These are phyloP conservation scores for Nothocercus nigrocapillus DNA, from an alignment of 2,113 vertebrate species.

Conservation along the genomic window DNA sequence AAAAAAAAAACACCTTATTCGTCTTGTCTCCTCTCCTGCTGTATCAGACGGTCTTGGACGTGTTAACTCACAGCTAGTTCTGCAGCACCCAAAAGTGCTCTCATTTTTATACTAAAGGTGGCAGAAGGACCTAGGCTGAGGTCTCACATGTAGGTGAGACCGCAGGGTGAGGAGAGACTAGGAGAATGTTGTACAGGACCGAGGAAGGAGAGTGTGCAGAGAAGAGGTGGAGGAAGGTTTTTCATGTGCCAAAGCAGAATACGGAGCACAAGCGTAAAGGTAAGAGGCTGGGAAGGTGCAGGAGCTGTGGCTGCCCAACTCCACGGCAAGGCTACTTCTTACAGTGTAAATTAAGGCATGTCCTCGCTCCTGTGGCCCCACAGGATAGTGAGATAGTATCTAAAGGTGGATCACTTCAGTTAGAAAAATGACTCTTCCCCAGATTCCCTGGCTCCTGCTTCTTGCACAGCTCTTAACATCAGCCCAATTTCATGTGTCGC, in stretches of 20 bases:
- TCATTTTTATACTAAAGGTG: neutral
- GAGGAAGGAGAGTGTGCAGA: neutral
- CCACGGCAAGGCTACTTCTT: neutral
- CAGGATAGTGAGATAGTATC: neutral
- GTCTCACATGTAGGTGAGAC: rapidly evolving
- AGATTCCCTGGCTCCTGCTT: neutral
- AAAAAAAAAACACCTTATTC: neutral
- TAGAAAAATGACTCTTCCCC: neutral
- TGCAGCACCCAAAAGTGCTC: neutral
- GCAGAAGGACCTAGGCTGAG: conserved; percentile 2
- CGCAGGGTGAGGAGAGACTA: neutral
- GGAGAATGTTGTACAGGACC: neutral
- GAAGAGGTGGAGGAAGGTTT: too few species aligned
- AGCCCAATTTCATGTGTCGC: neutral
- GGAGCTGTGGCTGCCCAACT: neutral
- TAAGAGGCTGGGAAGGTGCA: neutral
- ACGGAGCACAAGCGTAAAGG: neutral
- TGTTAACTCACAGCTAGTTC: neutral
- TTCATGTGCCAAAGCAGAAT: neutral
- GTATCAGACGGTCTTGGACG: neutral
- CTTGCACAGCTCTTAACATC: neutral
- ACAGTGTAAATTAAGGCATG: neutral
- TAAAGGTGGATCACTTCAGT: neutral
- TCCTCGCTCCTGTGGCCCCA: neutral
- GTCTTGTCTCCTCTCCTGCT: neutral